Percentiles rank a stretch among this genome's conserved stretches.
Evolutionary conservation across 2,797 vertebrate species (phyloP).

Genomic region (Cuniculus paca): DNA sequence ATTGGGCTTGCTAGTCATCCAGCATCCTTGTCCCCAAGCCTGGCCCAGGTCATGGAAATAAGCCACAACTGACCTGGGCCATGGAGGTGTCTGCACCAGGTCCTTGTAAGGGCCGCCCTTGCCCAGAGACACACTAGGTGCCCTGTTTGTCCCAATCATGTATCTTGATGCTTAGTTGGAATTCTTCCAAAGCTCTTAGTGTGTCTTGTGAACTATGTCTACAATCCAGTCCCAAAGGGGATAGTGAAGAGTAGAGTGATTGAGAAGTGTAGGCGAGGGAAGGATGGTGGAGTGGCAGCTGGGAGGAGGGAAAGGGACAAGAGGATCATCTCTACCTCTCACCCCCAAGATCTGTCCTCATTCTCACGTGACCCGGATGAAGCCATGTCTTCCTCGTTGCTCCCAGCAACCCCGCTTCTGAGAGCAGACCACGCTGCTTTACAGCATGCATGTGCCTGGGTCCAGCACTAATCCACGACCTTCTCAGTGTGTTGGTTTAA

Average conservation of each 20-base stretch:
- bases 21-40: neutral
- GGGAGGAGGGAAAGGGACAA: neutral
- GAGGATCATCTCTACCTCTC: no score
- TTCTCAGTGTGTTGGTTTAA: neutral
- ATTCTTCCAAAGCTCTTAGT: neutral
- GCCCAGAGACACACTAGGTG: neutral
- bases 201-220: neutral
- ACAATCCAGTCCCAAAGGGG: neutral
- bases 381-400: fast-evolving
- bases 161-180: neutral
- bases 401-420: fast-evolving
- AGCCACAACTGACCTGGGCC: neutral
- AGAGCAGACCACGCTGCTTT: neutral
- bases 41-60: neutral
- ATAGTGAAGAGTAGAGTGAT: no score
- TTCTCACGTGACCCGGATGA: neutral
- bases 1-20: neutral
- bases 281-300: neutral
- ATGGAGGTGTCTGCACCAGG: neutral
- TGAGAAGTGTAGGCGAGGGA: no score
- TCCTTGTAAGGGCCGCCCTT: no score
- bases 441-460: fast-evolving
- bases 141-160: neutral
- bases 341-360: neutral
- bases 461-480: neutral